Percentiles rank a stretch among this genome's conserved stretches.
These are phyloP conservation scores for Festucalex cinctus DNA, from an alignment of 2,113 vertebrate species.

Conservation along the genomic window DNA sequence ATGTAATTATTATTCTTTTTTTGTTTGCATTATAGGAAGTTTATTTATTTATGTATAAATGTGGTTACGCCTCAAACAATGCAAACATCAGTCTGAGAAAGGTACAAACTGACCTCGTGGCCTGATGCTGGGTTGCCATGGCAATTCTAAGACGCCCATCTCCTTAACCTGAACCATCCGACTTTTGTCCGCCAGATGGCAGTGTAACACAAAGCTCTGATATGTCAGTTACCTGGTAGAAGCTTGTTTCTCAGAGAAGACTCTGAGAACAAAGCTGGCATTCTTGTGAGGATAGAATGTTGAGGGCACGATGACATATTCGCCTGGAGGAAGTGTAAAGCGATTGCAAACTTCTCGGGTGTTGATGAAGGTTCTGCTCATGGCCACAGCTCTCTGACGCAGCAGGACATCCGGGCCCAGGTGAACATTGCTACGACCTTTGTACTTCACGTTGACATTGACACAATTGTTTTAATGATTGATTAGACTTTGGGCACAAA, in stretches of 20 bases:
- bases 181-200: slow-evolving; percentile 22
- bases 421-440: slow-evolving; percentile 62
- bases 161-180: neutral
- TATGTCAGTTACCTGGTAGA: slow-evolving; percentile 49
- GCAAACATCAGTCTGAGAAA: too few species aligned
- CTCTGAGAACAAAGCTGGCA: slow-evolving; percentile 78
- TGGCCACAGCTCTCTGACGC: slow-evolving; percentile 56
- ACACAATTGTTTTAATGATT: neutral
- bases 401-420: slow-evolving; percentile 74
- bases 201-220: neutral
- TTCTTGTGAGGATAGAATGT: slow-evolving; percentile 83
- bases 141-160: too few species aligned
- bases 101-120: too few species aligned
- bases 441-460: slow-evolving; percentile 46
- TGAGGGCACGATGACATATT: slow-evolving; percentile 81
- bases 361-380: slow-evolving; percentile 73
- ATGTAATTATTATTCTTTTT: too few species aligned
- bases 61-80: too few species aligned
- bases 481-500: neutral
- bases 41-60: too few species aligned
- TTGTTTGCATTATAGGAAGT: too few species aligned
- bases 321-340: slow-evolving; percentile 75
- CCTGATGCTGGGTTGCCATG: too few species aligned
- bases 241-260: slow-evolving; percentile 82
- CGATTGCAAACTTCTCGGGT: slow-evolving; percentile 77